A percentile compares a stretch with the other conserved stretches of the same genome.
phyloP scores from a whole-genome alignment of 2,797 vertebrate genomes.

The Tolypeutes matacus region DNA sequence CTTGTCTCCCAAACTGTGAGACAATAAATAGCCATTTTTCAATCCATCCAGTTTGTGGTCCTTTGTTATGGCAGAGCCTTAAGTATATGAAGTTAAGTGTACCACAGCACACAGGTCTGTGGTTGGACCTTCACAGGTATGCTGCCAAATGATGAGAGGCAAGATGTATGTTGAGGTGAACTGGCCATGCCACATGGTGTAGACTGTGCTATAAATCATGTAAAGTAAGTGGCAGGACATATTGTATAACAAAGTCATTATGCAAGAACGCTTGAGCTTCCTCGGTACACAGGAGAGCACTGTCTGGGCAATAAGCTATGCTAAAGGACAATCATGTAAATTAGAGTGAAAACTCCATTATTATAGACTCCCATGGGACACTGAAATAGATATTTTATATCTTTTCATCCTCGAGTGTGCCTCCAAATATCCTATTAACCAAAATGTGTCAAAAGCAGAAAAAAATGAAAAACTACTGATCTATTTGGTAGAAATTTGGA shows the following conservation, averaged over 20 bases:
- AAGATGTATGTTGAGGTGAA: neutral
- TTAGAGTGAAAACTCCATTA: neutral
- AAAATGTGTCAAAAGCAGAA: conserved; percentile 11
- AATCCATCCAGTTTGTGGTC: too few species aligned
- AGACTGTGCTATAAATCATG: neutral
- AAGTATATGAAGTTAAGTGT: too few species aligned
- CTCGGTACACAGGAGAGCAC: neutral
- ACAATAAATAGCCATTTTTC: too few species aligned
- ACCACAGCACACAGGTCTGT: neutral
- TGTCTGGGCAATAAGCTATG: neutral
- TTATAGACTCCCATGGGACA: neutral
- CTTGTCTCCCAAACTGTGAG: too few species aligned
- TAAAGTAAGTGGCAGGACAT: neutral
- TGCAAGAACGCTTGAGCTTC: neutral
- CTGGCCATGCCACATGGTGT: neutral
- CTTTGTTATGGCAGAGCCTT: too few species aligned
- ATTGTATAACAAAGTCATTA: neutral
- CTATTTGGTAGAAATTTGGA: conserved; percentile 20
- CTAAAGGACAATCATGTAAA: neutral
- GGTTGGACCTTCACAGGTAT: too few species aligned
- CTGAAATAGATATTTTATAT: neutral
- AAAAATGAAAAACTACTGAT: neutral
- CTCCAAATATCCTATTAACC: neutral
- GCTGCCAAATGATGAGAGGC: neutral
- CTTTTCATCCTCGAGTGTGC: neutral